phyloP scores from a whole-genome alignment of 1,140 invertebrate genomes.

The Chymomyza costata region DNA sequence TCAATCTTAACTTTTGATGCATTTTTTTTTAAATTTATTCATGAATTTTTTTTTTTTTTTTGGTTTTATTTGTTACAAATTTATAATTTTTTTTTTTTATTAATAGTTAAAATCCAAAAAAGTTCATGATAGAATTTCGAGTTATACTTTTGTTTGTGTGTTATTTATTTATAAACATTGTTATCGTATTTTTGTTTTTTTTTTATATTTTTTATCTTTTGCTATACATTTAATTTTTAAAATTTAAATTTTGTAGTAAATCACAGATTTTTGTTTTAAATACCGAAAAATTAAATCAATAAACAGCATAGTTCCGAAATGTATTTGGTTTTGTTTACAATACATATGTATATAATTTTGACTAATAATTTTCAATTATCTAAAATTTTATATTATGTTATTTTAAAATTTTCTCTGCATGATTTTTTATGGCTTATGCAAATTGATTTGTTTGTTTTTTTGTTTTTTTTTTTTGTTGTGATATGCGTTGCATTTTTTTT shows the following conservation, averaged over 20 bases:
- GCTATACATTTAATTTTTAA: slow-evolving; percentile 66
- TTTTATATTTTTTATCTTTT: neutral
- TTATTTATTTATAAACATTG: slow-evolving; percentile 41
- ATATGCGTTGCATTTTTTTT: slow-evolving; percentile 70
- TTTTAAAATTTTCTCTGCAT: no score
- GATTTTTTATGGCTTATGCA: slow-evolving; percentile 10
- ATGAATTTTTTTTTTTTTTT: slow-evolving; percentile 5
- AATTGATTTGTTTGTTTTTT: slow-evolving; percentile 16
- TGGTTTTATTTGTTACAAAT: slow-evolving; percentile 14
- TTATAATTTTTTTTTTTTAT: slow-evolving; percentile 6
- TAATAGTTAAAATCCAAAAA: slow-evolving; percentile 22
- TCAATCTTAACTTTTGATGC: neutral
- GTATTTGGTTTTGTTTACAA: slow-evolving; percentile 40
- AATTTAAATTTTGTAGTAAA: slow-evolving; percentile 74
- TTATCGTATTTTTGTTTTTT: slow-evolving; percentile 24
- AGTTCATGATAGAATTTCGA: slow-evolving; percentile 25
- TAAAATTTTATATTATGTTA: slow-evolving; percentile 48
- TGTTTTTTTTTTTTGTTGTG: slow-evolving; percentile 36
- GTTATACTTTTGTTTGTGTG: slow-evolving; percentile 21
- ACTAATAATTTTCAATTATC: slow-evolving; percentile 74
- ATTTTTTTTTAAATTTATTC: slow-evolving; percentile 1
- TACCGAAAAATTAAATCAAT: slow-evolving; percentile 67
- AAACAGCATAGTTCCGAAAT: slow-evolving; percentile 66
- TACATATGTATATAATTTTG: slow-evolving; percentile 58
- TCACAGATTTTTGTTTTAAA: slow-evolving; percentile 74